A percentile compares a stretch with the other conserved stretches of the same genome.
phyloP scores from a whole-genome alignment of 2,888 invertebrate genomes.

The Tineola bisselliella region DNA sequence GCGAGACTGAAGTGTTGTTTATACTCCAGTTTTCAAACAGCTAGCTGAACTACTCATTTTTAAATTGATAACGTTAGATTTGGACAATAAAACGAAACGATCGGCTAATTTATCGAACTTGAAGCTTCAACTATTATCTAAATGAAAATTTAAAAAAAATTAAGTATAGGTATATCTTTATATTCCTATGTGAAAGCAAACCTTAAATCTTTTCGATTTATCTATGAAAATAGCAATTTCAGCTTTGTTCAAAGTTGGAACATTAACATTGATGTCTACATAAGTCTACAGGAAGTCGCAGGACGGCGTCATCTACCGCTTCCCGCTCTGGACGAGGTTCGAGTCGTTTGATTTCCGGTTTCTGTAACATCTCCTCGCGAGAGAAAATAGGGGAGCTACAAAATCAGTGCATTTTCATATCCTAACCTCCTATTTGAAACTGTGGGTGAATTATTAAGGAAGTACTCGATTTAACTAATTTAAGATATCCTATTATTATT shows the following conservation, averaged over 20 bases:
- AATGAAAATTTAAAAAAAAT: too few relatives aligned
- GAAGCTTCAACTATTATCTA: too few relatives aligned
- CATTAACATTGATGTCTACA: neutral
- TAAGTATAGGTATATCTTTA: too few relatives aligned
- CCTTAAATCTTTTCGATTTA: neutral
- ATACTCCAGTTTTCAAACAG: too few relatives aligned
- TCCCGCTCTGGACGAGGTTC: slow-evolving; percentile 35
- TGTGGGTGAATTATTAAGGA: neutral
- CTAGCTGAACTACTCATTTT: too few relatives aligned
- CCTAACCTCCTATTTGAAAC: neutral
- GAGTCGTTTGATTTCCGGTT: slow-evolving; percentile 43
- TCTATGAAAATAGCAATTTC: neutral
- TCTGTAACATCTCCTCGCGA: slow-evolving; percentile 11
- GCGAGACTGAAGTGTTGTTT: too few relatives aligned
- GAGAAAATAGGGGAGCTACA: neutral
- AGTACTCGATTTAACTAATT: too few relatives aligned
- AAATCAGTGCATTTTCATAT: neutral
- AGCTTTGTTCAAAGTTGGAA: neutral
- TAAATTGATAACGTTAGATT: too few relatives aligned
- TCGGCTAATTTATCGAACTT: too few relatives aligned
- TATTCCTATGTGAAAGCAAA: too few relatives aligned
- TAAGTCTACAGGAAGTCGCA: slow-evolving; percentile 27
- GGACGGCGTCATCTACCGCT: slow-evolving; percentile 38
- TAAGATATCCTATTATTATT: neutral
- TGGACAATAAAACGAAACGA: too few relatives aligned